A percentile compares a stretch with the other conserved stretches of the same genome.
phyloP scores from a whole-genome alignment of 2,888 invertebrate genomes.

The Argyresthia goedartella region DNA sequence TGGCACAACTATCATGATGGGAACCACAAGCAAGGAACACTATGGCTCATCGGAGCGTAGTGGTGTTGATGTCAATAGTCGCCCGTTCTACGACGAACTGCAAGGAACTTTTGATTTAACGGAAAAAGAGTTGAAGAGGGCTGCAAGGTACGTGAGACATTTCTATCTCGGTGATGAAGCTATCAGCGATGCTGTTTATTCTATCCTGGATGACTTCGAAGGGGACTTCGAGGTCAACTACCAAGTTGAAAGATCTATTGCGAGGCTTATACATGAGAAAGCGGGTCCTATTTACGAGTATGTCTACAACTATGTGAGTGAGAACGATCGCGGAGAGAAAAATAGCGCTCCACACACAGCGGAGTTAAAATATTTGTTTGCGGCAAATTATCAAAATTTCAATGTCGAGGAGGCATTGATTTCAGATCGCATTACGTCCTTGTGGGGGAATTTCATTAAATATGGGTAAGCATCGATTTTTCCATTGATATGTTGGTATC shows the following conservation, averaged over 20 bases:
- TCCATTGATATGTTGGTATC: too few species aligned
- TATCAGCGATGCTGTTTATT: not conserved
- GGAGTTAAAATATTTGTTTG: constrained; percentile 45
- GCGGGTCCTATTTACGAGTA: not conserved
- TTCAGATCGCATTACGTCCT: constrained; percentile 34
- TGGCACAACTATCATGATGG: not conserved
- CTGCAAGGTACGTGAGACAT: constrained; percentile 10
- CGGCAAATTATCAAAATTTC: constrained; percentile 11
- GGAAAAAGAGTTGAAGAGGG: constrained; percentile 26
- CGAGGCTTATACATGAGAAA: not conserved
- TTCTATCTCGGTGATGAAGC: constrained; percentile 1
- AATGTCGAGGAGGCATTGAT: constrained; percentile 33
- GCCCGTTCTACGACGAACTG: not conserved
- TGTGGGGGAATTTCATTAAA: constrained; percentile 29
- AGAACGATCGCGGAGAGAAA: not conserved
- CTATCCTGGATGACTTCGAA: not conserved
- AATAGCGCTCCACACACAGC: constrained; percentile 22
- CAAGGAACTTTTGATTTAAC: constrained; percentile 28
- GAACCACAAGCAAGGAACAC: not conserved
- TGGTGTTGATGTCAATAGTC: not conserved
- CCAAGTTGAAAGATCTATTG: not conserved
- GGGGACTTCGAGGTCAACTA: not conserved
- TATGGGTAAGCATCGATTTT: not conserved
- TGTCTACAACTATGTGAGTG: not conserved
- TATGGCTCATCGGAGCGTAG: too few species aligned